These are phyloP conservation scores for Eretmocerus hayati DNA, from an alignment of 2,888 invertebrate genomes.

Conservation along the genomic window DNA sequence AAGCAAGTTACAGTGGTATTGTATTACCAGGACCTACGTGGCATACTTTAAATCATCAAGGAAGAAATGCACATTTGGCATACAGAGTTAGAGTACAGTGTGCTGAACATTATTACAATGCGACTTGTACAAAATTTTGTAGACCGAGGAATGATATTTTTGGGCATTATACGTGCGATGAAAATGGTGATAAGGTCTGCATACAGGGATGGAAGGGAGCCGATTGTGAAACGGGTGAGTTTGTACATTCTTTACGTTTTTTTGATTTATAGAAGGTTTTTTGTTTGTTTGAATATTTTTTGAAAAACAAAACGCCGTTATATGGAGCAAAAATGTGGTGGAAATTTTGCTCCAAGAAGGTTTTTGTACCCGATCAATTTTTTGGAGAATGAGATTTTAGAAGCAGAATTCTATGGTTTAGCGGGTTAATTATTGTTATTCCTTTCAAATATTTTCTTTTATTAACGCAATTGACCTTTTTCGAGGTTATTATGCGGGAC, in stretches of 20 bases:
- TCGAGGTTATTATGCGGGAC: no score
- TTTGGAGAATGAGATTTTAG: no score
- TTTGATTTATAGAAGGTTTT: no score
- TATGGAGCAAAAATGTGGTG: no score
- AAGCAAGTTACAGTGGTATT: slow-evolving; percentile 87
- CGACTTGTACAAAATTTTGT: slow-evolving; percentile 92
- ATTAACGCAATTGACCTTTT: no score
- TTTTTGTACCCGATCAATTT: no score
- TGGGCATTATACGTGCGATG: slow-evolving; percentile 88
- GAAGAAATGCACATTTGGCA: slow-evolving; percentile 62
- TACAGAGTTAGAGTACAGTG: slow-evolving; percentile 83
- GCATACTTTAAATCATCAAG: slow-evolving; percentile 81
- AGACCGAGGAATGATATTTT: slow-evolving; percentile 88
- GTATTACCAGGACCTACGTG: slow-evolving; percentile 85
- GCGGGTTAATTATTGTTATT: no score
- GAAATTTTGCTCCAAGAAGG: no score
- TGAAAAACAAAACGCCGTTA: no score
- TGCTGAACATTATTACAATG: slow-evolving; percentile 87
- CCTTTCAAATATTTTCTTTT: no score
- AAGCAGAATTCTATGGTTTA: no score
- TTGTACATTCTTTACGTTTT: neutral
- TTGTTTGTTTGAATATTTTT: no score
- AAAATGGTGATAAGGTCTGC: slow-evolving; percentile 85
- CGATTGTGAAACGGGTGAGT: slow-evolving; percentile 81
- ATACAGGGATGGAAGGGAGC: slow-evolving; percentile 89